Conservation (phyloP, 23 tunicate genomes). For the Halocynthia aurantium region DNA sequence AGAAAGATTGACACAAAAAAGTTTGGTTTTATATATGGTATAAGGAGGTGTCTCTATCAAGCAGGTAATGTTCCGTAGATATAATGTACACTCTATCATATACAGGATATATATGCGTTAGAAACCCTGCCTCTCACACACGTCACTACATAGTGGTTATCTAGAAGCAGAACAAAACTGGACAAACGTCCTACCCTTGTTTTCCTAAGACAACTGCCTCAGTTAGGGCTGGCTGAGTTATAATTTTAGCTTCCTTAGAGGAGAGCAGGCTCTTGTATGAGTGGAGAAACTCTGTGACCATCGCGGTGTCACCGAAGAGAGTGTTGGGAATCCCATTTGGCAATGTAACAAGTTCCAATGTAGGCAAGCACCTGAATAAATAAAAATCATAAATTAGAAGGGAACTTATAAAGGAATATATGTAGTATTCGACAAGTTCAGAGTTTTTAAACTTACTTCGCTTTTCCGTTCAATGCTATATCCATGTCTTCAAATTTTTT, state of each 20-base stretch:
- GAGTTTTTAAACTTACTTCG: not conserved
- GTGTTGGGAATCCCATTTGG: slow-evolving; percentile 56
- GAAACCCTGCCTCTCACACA: no score
- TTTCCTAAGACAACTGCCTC: slow-evolving; percentile 60
- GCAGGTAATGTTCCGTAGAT: no score
- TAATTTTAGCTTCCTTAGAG: slow-evolving; percentile 44
- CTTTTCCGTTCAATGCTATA: slow-evolving; percentile 14
- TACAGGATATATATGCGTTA: no score
- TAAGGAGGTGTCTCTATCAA: no score
- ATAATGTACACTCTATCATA: no score
- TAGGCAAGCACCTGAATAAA: slow-evolving; percentile 41
- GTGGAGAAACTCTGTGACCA: slow-evolving; percentile 68
- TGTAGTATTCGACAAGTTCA: no score
- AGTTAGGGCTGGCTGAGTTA: slow-evolving; percentile 37
- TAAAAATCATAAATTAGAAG: not conserved
- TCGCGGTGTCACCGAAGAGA: slow-evolving; percentile 61
- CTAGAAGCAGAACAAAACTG: no score
- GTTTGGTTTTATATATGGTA: no score
- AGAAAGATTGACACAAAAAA: no score
- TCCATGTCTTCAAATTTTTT: slow-evolving; percentile 61
- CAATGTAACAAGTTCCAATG: slow-evolving; percentile 24
- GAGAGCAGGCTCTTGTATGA: slow-evolving; percentile 48
- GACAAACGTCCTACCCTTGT: slow-evolving; percentile 29
- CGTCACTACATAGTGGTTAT: no score
- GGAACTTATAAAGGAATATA: not conserved